A percentile compares a stretch with the other conserved stretches of the same genome.
These are phyloP conservation scores for Ctena decussata DNA, from an alignment of 2,888 invertebrate species.

Conservation along the genomic window DNA sequence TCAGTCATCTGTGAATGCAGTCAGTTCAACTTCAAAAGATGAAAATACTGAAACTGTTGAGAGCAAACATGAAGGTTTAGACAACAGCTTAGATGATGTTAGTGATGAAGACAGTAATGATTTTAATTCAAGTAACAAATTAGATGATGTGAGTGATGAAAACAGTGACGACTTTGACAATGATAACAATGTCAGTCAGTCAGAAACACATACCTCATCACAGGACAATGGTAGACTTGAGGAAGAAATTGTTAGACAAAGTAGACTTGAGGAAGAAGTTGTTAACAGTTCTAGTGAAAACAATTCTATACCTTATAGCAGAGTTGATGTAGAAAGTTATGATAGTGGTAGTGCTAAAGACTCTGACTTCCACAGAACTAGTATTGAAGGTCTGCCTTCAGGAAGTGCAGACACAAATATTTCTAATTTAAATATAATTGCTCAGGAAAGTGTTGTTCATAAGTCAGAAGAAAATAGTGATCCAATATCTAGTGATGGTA, in stretches of 20 bases:
- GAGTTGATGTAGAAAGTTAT: background rate
- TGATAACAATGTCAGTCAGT: background rate
- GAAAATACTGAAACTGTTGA: background rate
- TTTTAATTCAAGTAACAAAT: background rate
- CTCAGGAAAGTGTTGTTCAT: background rate
- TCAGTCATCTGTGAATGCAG: background rate
- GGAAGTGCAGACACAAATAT: background rate
- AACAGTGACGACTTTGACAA: background rate
- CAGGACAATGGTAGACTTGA: background rate
- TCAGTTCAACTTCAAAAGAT: background rate
- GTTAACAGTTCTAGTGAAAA: background rate
- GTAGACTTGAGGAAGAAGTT: background rate
- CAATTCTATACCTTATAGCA: background rate
- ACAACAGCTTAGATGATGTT: constrained; percentile 29
- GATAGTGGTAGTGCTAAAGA: background rate
- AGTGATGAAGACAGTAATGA: constrained; percentile 30
- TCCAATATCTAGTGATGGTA: no score
- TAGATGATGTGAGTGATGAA: constrained; percentile 5
- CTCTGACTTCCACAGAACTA: background rate
- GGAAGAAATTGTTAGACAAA: background rate
- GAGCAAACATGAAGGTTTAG: background rate
- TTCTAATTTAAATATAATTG: background rate
- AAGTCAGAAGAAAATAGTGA: background rate
- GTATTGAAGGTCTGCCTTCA: background rate
- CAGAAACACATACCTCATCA: background rate